phyloP scores from a whole-genome alignment of 2,113 vertebrate genomes.

The Elachura formosa region DNA sequence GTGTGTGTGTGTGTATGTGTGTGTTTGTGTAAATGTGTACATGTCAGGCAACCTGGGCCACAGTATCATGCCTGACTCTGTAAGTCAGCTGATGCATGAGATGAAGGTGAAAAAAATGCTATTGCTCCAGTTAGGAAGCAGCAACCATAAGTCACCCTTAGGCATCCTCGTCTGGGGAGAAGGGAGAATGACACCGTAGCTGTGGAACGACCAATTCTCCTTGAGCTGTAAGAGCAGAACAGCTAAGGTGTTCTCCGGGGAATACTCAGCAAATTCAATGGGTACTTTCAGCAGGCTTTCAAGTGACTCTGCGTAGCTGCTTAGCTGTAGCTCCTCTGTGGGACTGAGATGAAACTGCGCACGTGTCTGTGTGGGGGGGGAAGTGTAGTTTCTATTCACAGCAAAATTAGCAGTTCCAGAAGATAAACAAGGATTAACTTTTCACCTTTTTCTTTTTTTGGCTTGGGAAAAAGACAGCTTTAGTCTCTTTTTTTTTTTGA shows the following conservation, averaged over 20 bases:
- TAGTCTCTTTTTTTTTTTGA: background rate
- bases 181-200: background rate
- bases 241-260: conserved; percentile 2
- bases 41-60: background rate
- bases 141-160: conserved; percentile 32
- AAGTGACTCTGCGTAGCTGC: background rate
- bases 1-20: background rate
- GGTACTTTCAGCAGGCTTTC: conserved; percentile 22
- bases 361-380: rapidly evolving
- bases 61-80: background rate
- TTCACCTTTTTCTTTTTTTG: background rate
- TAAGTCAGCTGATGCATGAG: background rate
- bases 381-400: background rate
- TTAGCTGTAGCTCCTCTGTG: background rate
- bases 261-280: conserved; percentile 16
- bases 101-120: background rate
- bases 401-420: background rate
- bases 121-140: background rate
- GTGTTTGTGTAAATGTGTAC: too few relatives aligned
- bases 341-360: background rate
- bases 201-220: conserved; percentile 4
- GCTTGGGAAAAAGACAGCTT: background rate
- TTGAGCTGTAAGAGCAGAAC: conserved; percentile 33
- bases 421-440: background rate
- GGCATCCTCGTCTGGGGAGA: conserved; percentile 13